Conservation (phyloP, 1,140 invertebrate species). For the Dufourea novaeangliae region DNA sequence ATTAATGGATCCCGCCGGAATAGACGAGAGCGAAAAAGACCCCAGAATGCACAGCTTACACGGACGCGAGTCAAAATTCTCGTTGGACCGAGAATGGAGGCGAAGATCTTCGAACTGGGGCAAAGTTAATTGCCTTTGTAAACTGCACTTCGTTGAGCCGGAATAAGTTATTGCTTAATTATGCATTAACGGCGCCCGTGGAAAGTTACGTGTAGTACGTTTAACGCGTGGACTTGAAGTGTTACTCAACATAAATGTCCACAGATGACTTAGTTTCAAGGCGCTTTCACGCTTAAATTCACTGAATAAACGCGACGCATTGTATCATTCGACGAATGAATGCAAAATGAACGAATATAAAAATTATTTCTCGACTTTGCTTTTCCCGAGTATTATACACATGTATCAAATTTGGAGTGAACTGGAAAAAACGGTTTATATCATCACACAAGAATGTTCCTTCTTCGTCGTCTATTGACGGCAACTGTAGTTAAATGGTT, state of each 20-base stretch:
- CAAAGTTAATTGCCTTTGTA: constrained; percentile 9
- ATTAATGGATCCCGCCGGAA: constrained; percentile 26
- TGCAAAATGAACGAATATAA: too few relatives aligned
- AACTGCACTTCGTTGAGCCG: background rate
- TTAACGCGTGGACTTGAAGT: background rate
- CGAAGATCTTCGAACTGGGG: background rate
- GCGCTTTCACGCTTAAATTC: background rate
- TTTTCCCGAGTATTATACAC: too few relatives aligned
- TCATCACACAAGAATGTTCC: too few relatives aligned
- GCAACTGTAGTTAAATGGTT: too few relatives aligned
- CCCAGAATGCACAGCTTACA: background rate
- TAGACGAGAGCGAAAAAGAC: constrained; percentile 16
- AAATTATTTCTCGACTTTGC: too few relatives aligned
- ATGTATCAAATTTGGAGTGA: too few relatives aligned
- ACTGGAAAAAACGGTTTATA: too few relatives aligned
- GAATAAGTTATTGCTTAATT: constrained; percentile 9
- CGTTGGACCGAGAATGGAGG: background rate
- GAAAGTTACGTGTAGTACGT: background rate
- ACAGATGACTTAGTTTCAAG: background rate
- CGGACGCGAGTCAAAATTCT: background rate
- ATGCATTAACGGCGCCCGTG: background rate
- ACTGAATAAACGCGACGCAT: background rate
- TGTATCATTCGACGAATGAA: too few relatives aligned
- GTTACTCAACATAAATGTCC: background rate
- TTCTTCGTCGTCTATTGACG: too few relatives aligned